Evolutionary conservation across 2,888 invertebrate genomes (phyloP), one percentile per base, ranked within the genome.

Genomic region (Synanthedon vespiformis): DNA sequence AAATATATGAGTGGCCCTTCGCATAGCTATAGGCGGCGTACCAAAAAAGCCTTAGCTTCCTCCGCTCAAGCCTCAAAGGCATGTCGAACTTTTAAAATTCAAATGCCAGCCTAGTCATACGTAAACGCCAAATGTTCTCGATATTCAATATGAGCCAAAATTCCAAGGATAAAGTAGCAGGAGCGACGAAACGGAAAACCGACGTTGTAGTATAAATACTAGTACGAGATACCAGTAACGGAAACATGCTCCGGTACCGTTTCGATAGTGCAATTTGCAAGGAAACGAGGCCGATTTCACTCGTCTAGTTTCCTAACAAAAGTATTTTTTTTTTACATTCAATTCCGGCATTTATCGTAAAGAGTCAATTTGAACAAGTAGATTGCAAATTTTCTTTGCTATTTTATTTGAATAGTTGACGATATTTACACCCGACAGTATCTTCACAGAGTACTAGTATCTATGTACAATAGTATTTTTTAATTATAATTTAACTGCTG

Each of bases 161-260:
- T 52, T 40, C 44, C 34, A 27, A 47, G n/a, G 22, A 47, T 27
- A 34, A 16, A 34, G 8, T 10, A 34, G 34, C 34, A 34, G 44
- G 34, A 47, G 47, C 48, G 34, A 51, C 52, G 44, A 44, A 44
- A 44, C 44, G 44, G 12, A 13, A 44, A 44, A 44, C 18, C 6
- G 16, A 48, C 18, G 48, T 18, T 14, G 22, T 18, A 8, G 48
- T 48, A 18, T 8, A n/a, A 44, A 44, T 14, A 13, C 44, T 13
- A 44, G 6, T n/a, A 49, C 54, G 57, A 34, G 41, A 54, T 54
- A 55, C 54, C 53, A 57, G 61, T 58, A 53, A 57, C 65, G 53
- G 58, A 59, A 65, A 76, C 76, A 75, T 77, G 76, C 68, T 68
- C 63, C 63, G 71, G 63, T 68, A 57, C 59, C 57, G 63, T 34